Conservation (phyloP, 2,113 vertebrate genomes). For the Microcebus jonahi region DNA sequence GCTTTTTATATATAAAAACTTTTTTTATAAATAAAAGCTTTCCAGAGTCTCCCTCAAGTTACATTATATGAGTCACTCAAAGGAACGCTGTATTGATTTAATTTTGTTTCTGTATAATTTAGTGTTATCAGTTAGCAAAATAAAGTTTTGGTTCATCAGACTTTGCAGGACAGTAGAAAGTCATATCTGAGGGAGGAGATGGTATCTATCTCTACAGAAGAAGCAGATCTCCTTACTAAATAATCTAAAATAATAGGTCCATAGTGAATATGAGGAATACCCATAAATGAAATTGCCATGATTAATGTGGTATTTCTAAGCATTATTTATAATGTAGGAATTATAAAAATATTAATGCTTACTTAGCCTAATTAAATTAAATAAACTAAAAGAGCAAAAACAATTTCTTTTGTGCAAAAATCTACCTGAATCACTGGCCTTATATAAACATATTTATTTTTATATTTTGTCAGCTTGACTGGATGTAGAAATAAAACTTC, state of each 20-base stretch:
- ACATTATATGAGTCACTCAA: neutral
- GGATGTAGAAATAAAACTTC: neutral
- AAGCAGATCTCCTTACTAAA: neutral
- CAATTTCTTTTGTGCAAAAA: conserved; percentile 30
- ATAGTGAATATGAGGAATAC: neutral
- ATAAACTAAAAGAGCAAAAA: conserved; percentile 36
- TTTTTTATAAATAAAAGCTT: neutral
- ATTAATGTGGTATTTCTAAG: conserved; percentile 33
- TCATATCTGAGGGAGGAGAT: neutral
- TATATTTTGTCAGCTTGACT: neutral
- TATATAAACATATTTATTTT: neutral
- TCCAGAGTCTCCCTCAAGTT: neutral
- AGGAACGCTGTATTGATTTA: neutral
- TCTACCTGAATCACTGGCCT: neutral
- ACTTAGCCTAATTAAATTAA: conserved; percentile 49
- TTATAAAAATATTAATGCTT: conserved; percentile 67
- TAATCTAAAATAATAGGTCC: neutral
- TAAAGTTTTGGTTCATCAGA: neutral
- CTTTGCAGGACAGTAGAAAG: neutral
- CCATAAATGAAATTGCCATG: conserved; percentile 6
- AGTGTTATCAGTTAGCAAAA: neutral
- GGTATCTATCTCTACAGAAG: neutral
- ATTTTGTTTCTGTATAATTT: neutral
- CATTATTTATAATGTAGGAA: conserved; percentile 34
- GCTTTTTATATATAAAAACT: neutral